Conservation (phyloP, 2,888 invertebrate species). For the Sesia apiformis region DNA sequence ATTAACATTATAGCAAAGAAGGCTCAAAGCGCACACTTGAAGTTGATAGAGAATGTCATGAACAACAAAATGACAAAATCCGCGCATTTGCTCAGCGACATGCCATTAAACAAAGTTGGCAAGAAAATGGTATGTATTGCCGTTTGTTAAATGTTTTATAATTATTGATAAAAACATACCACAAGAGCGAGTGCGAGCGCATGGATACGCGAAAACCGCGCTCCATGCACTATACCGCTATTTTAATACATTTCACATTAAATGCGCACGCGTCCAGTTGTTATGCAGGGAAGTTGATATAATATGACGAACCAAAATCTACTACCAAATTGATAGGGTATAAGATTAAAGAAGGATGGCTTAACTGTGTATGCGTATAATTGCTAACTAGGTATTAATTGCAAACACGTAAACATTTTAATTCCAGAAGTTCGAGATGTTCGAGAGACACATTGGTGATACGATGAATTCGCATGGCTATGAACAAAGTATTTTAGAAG, state of each 20-base stretch:
- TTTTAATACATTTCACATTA: no score
- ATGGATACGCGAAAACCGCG: no score
- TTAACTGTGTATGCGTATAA: no score
- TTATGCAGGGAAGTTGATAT: no score
- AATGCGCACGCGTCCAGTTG: no score
- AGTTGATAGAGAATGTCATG: constrained; percentile 27
- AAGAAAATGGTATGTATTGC: constrained; percentile 29
- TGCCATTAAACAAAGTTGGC: constrained; percentile 19
- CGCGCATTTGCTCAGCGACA: constrained; percentile 48
- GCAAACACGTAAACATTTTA: background rate
- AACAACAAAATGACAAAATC: constrained; percentile 54
- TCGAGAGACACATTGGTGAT: constrained; percentile 61
- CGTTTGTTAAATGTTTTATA: no score
- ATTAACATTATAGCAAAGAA: constrained; percentile 43
- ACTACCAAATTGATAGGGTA: no score
- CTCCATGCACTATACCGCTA: no score
- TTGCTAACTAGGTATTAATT: no score
- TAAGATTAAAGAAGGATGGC: no score
- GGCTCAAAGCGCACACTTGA: constrained; percentile 50
- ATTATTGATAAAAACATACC: no score
- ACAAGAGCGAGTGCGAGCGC: background rate
- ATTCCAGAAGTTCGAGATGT: constrained; percentile 50
- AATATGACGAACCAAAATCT: no score
- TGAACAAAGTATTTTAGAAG: constrained; percentile 24
- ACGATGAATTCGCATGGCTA: constrained; percentile 31